A percentile compares a stretch with the other conserved stretches of the same genome.
Evolutionary conservation across 30 jellyfish, hydroid and myxozoan genomes (phyloP).

Genomic region (Pelagia noctiluca): DNA sequence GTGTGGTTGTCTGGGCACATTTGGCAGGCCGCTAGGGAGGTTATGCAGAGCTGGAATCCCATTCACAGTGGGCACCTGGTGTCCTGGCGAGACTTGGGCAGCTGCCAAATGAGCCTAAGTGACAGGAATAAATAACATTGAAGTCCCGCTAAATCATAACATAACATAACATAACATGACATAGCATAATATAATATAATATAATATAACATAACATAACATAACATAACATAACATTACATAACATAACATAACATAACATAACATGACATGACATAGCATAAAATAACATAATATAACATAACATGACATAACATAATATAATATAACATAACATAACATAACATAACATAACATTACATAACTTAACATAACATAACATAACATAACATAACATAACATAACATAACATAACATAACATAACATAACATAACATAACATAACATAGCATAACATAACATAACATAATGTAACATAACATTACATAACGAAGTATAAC

Average conservation of each 20-base stretch:
- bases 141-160: too few species aligned
- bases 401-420: constrained; percentile 32
- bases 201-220: not conserved
- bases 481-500: not conserved
- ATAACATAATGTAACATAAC: not conserved
- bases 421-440: constrained; percentile 16
- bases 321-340: constrained; percentile 29
- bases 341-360: constrained; percentile 25
- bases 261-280: constrained; percentile 39
- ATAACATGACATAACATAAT: constrained; percentile 37
- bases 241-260: not conserved
- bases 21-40: too few species aligned
- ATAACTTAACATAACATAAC: constrained; percentile 25
- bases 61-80: too few species aligned
- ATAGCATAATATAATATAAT: not conserved
- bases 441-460: not conserved
- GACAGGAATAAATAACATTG: too few species aligned
- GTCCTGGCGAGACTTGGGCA: too few species aligned
- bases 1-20: too few species aligned
- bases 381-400: constrained; percentile 34
- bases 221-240: not conserved
- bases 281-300: constrained; percentile 31
- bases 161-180: not conserved
- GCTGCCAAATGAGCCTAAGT: too few species aligned
- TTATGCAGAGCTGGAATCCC: too few species aligned